Percentiles rank a stretch among this genome's conserved stretches.
Conservation (phyloP, 92 coral and sea anemone species). For the Zoanthus gigantus region DNA sequence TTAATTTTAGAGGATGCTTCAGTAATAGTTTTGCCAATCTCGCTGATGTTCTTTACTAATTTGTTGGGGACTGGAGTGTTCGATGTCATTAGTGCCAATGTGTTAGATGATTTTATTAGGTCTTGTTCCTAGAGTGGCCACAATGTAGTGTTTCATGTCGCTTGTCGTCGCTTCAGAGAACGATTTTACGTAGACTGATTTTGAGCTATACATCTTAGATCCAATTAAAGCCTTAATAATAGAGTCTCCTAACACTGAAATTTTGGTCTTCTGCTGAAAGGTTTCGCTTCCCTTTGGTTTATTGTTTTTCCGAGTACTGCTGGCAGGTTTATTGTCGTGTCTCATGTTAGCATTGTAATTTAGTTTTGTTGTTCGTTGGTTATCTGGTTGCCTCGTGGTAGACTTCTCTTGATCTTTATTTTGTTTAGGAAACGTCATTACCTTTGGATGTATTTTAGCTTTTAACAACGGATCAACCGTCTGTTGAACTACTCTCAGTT, state of each 20-base stretch:
- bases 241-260: conserved; percentile 4
- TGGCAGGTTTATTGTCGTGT: not conserved
- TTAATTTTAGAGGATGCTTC: conserved; percentile 6
- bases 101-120: conserved; percentile 13
- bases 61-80: conserved; percentile 8
- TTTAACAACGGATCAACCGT: not conserved
- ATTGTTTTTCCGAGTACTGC: not conserved
- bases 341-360: not conserved
- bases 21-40: not conserved
- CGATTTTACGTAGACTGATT: conserved; percentile 9
- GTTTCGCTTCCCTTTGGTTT: not conserved
- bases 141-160: conserved; percentile 34
- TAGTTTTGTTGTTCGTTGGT: not conserved
- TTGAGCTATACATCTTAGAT: conserved; percentile 24
- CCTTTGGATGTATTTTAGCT: not conserved
- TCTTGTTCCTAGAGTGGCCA: conserved; percentile 14
- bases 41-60: not conserved
- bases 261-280: conserved; percentile 15
- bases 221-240: conserved; percentile 24
- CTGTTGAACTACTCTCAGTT: not conserved
- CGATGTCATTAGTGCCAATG: conserved; percentile 25
- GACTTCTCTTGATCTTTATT: not conserved
- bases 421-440: not conserved
- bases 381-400: not conserved
- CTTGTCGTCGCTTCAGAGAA: conserved; percentile 27